Evolutionary conservation across 2,888 invertebrate species (phyloP), one percentile per base, ranked within the genome.

Genomic region (Hipparchia sbordonii): DNA sequence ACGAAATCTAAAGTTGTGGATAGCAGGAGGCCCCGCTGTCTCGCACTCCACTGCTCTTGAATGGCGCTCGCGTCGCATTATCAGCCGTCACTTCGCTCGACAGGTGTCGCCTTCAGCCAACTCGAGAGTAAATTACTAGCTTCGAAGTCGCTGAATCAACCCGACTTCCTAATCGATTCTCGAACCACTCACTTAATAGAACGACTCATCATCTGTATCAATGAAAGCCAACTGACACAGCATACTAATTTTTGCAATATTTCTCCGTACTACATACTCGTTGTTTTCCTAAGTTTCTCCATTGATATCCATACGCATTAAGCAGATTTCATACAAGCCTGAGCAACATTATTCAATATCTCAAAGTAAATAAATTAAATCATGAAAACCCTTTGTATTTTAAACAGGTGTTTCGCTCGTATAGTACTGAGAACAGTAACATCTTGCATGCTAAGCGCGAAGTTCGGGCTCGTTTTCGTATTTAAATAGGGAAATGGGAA

Each of bases 401-500:
- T 62, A 67, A 69, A 78, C 82, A 82, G 82, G 81, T 84, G 85
- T 82, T 79, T 62, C 79, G 82, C 83, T 83, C 80, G 78, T 82
- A 82, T 84, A 87, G 84, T 82, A 78, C 72, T 86, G 82, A 84
- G 85, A 88, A 86, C 85, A 87, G 88, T 81, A 90, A 90, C 89
- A 91, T 92, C 89, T 89, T 91, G 89, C 89, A 90, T 89, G 88
- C 85, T 90, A 87, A 91, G 85, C 87, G 87, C 84, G 85, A 87
- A 84, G 87, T 87, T 82, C 85, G 86, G 89, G 92, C 90, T 92
- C 92, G 91, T 92, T 92, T 89, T 91, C 91, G 90, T 93, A 92
- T 93, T 92, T 93, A 92, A 93, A 93, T 93, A 92, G 90, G 92
- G 89, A 93, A 92, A 92, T 92, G 89, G 91, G 91, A 92, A 92